phyloP scores from a whole-genome alignment of 2,113 vertebrate species.

The Gallinago jamesoni region DNA sequence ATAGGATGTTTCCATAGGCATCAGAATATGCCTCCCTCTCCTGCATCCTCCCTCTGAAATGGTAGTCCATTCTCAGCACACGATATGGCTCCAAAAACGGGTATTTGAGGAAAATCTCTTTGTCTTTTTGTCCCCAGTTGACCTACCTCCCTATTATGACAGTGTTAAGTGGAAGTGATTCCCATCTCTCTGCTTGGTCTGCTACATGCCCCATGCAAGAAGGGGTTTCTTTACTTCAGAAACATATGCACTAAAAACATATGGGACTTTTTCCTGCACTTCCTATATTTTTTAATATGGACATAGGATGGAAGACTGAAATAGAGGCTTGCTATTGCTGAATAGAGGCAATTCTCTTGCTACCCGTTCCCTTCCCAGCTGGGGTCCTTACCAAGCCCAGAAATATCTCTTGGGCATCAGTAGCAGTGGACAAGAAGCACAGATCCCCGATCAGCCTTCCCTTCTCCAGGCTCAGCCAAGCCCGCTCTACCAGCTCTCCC shows the following conservation, averaged over 20 bases:
- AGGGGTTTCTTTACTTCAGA: neutral
- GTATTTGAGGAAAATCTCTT: neutral
- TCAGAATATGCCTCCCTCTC: neutral
- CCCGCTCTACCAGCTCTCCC: neutral
- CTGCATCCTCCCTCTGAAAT: neutral
- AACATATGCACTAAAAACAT: neutral
- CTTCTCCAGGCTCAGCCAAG: neutral
- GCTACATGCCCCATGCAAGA: neutral
- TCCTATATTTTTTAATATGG: neutral
- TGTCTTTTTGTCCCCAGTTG: neutral
- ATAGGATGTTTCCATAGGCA: neutral
- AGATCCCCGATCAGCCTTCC: rapidly evolving
- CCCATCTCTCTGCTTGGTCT: neutral
- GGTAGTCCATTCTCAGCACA: neutral
- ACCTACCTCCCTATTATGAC: neutral
- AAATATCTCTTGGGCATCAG: neutral
- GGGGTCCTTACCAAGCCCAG: neutral
- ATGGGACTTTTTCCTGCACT: neutral
- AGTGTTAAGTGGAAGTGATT: neutral
- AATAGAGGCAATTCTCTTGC: neutral
- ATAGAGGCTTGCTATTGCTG: too few relatives aligned
- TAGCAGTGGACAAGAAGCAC: neutral
- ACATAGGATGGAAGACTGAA: neutral
- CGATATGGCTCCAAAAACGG: neutral
- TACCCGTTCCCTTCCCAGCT: neutral